phyloP scores from a whole-genome alignment of 1,140 invertebrate genomes.

The Xylocopa sonorina region DNA sequence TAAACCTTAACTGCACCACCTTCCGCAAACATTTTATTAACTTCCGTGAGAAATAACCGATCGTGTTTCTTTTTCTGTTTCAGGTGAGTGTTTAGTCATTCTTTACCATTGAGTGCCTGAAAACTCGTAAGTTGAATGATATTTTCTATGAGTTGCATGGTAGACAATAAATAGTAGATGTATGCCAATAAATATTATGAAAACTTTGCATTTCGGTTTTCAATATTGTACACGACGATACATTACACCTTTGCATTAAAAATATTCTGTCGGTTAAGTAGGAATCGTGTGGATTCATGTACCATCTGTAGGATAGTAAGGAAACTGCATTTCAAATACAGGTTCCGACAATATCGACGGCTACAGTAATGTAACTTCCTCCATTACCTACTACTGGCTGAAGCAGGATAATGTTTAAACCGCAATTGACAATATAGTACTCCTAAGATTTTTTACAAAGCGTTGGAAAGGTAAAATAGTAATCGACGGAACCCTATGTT shows the following conservation, averaged over 20 bases:
- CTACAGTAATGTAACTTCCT: neutral
- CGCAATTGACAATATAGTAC: too few relatives aligned
- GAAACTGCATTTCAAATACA: neutral
- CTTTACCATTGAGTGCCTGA: neutral
- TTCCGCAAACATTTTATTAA: too few relatives aligned
- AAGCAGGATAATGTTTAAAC: neutral
- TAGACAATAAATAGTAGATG: too few relatives aligned
- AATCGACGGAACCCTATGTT: neutral
- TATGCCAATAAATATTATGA: too few relatives aligned
- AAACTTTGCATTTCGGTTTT: too few relatives aligned
- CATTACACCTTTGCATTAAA: too few relatives aligned
- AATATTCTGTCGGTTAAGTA: neutral
- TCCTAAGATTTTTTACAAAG: too few relatives aligned
- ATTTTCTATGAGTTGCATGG: neutral
- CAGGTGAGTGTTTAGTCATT: constrained; percentile 25
- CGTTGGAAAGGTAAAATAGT: too few relatives aligned
- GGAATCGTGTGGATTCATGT: neutral
- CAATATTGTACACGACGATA: too few relatives aligned
- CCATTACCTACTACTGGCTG: neutral
- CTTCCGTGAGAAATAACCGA: neutral
- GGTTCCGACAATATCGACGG: too few relatives aligned
- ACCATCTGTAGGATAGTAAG: neutral
- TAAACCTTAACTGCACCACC: too few relatives aligned
- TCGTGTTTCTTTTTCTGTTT: neutral
- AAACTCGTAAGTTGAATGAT: neutral